These are phyloP conservation scores for Cyclopterus lumpus DNA, from an alignment of 2,797 vertebrate genomes.

Conservation along the genomic window DNA sequence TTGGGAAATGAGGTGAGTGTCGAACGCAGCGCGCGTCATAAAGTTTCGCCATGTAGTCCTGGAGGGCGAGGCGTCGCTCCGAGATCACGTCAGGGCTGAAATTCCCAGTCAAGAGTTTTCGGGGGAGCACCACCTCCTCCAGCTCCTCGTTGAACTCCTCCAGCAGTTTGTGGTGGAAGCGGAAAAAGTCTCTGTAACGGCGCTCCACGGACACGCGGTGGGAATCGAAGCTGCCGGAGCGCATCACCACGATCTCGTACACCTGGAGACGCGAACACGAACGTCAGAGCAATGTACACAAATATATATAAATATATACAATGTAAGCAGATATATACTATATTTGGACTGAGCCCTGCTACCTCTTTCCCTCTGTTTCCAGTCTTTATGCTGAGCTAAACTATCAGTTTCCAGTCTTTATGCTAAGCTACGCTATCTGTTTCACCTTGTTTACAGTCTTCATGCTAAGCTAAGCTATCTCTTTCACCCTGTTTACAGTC, in stretches of 20 bases:
- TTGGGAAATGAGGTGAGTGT: constrained; percentile 81
- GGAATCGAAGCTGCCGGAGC: constrained; percentile 91
- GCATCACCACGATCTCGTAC: constrained; percentile 90
- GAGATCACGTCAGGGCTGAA: constrained; percentile 86
- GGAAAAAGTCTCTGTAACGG: constrained; percentile 91
- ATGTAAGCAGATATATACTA: too few relatives aligned
- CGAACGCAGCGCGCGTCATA: constrained; percentile 83
- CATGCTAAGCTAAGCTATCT: too few relatives aligned
- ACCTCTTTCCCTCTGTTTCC: too few relatives aligned
- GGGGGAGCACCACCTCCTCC: constrained; percentile 90
- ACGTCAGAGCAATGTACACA: too few relatives aligned
- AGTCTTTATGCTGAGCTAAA: too few relatives aligned
- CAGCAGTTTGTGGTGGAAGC: constrained; percentile 86
- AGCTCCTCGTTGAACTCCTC: constrained; percentile 89
- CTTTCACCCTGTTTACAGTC: too few relatives aligned
- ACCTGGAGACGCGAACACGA: constrained; percentile 71
- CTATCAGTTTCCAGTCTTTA: too few relatives aligned
- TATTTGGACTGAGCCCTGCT: too few relatives aligned
- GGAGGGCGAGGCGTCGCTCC: constrained; percentile 87
- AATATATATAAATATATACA: too few relatives aligned
- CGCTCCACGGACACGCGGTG: constrained; percentile 87
- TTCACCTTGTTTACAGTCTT: too few relatives aligned
- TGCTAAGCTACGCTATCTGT: too few relatives aligned
- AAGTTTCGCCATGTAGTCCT: constrained; percentile 88
- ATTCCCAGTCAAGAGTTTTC: constrained; percentile 87